Conservation (phyloP, 2,113 vertebrate species). For the Lampris megalopsis region DNA sequence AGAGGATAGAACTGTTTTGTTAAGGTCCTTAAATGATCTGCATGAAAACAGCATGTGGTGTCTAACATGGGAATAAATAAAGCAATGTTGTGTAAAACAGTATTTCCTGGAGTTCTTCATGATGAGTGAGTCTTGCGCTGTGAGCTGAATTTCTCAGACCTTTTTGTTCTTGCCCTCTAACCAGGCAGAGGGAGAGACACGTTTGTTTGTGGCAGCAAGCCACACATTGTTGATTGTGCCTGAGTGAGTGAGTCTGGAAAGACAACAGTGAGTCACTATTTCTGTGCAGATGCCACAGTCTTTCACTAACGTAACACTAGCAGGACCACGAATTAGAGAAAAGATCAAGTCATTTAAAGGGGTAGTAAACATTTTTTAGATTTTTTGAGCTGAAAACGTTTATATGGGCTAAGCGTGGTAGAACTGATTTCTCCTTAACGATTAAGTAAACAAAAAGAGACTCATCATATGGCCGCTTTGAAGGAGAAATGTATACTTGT, state of each 20-base stretch:
- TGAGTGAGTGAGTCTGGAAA: neutral
- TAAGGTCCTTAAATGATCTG: neutral
- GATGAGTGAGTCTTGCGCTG: neutral
- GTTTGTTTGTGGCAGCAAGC: slow-evolving; percentile 25
- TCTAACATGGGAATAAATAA: neutral
- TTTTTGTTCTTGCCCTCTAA: neutral
- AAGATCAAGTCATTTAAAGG: slow-evolving; percentile 16
- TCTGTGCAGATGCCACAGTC: slow-evolving; percentile 20
- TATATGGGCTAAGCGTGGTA: no score
- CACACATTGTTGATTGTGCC: slow-evolving; percentile 17
- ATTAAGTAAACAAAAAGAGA: no score
- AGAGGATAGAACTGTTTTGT: neutral
- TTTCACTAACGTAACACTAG: slow-evolving; percentile 25
- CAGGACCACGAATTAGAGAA: slow-evolving; percentile 38
- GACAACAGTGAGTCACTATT: slow-evolving; percentile 53
- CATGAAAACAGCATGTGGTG: neutral
- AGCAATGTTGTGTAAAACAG: neutral
- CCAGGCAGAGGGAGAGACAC: neutral
- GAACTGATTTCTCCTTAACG: no score
- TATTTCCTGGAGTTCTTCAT: neutral
- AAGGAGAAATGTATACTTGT: no score
- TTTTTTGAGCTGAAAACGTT: neutral
- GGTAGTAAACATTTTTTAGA: neutral
- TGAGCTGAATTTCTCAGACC: neutral
- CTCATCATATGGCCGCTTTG: no score